Evolutionary conservation across 2,113 vertebrate genomes (phyloP).

Genomic region (Stictonetta naevosa): DNA sequence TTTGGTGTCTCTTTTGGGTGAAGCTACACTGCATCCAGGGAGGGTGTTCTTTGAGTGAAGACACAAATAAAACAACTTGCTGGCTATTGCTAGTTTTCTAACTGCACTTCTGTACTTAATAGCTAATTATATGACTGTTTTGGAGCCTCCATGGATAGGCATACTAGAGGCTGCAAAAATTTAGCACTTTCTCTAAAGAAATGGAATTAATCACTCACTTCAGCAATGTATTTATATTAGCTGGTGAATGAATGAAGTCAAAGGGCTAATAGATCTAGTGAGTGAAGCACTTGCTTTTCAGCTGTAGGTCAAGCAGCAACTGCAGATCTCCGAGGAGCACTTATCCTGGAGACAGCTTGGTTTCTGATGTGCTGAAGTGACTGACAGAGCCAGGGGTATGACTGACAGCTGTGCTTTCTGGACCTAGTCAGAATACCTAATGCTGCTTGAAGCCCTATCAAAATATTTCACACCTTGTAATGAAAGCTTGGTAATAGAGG

Average conservation of each 20-base stretch:
- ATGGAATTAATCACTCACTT: slow-evolving; percentile 72
- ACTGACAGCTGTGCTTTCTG: slow-evolving; percentile 74
- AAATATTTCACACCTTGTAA: slow-evolving; percentile 36
- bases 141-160: slow-evolving; percentile 37
- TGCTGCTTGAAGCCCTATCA: slow-evolving; percentile 44
- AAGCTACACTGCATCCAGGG: not conserved
- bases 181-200: slow-evolving; percentile 65
- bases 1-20: not conserved
- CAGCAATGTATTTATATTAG: slow-evolving; percentile 71
- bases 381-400: slow-evolving; percentile 49
- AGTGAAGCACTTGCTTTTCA: slow-evolving; percentile 53
- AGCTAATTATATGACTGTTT: slow-evolving; percentile 59
- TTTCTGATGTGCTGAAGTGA: slow-evolving; percentile 37
- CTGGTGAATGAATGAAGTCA: slow-evolving; percentile 66
- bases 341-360: slow-evolving; percentile 68
- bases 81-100: slow-evolving; percentile 17
- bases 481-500: not conserved
- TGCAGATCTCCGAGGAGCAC: slow-evolving; percentile 62
- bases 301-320: slow-evolving; percentile 60
- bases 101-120: slow-evolving; percentile 44
- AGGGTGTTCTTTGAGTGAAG: not conserved
- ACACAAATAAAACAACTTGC: not conserved
- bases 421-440: slow-evolving; percentile 20
- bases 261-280: slow-evolving; percentile 71
- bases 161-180: slow-evolving; percentile 64